A percentile compares a stretch with the other conserved stretches of the same genome.
Conservation (phyloP, 2,888 invertebrate species). For the Allygus modestus region DNA sequence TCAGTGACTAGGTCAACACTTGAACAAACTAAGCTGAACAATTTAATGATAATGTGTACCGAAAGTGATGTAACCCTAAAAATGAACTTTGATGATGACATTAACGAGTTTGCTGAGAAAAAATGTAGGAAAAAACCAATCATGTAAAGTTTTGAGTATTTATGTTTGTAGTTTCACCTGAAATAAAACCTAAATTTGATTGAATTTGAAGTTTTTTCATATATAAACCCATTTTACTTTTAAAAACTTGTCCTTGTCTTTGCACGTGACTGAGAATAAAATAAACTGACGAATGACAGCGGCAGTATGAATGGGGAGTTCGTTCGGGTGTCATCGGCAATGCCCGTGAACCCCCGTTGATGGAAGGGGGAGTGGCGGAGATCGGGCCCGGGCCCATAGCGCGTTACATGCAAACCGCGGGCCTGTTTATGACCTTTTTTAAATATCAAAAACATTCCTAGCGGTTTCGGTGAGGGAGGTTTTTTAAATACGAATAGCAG, state of each 20-base stretch:
- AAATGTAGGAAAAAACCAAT: slow-evolving; percentile 1
- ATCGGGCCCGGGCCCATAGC: slow-evolving; percentile 44
- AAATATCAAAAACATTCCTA: no score
- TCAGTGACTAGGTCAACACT: slow-evolving; percentile 9
- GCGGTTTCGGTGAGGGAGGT: no score
- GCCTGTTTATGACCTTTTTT: no score
- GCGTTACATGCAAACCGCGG: slow-evolving; percentile 3
- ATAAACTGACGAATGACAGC: no score
- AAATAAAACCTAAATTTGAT: neutral
- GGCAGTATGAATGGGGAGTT: no score
- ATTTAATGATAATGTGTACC: slow-evolving; percentile 10
- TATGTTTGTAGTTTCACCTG: neutral
- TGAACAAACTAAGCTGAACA: slow-evolving; percentile 7
- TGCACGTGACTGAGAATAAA: no score
- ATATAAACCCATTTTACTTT: neutral
- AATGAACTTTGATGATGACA: slow-evolving; percentile 31
- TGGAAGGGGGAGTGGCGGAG: slow-evolving; percentile 54
- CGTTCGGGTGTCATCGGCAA: slow-evolving; percentile 36
- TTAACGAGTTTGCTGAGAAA: slow-evolving; percentile 23
- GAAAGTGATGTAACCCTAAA: slow-evolving; percentile 16
- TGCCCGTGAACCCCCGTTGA: slow-evolving; percentile 32
- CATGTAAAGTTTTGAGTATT: slow-evolving; percentile 5
- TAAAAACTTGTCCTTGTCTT: no score
- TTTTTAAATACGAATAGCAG: no score
- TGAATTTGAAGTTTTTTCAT: neutral